Evolutionary conservation across 2,113 vertebrate genomes (phyloP), one percentile per base, ranked within the genome.

Genomic region (Glaucidium brasilianum): DNA sequence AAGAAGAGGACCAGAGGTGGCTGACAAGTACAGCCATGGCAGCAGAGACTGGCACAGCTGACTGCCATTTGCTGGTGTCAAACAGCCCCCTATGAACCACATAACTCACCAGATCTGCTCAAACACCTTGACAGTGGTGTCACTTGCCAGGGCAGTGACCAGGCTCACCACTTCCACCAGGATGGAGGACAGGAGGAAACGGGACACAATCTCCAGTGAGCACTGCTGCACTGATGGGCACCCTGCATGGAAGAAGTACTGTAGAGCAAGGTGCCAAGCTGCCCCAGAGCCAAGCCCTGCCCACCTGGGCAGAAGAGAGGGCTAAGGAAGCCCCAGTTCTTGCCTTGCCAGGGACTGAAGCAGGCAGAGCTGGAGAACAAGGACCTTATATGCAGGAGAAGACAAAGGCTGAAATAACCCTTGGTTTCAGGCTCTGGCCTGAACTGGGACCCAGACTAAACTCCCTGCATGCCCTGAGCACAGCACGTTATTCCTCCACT

Each of bases 171-270:
- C 98, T 96, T 99, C 99, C 35, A 98, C 97, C 68, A 99, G 96
- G 88, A 99, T 90, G 62, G 99, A 99, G 3, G 99, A 98, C 59
- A 99, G 97, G 37, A 99, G 98, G 97, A 99, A 99, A 68, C 99
- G 98, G 53, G 99, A 99, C 17, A 99, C 98, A n/a, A 99, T 98
- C 88, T 99, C 98, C 30, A 97, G 96, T 0, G 98, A 98, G 88
- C 99, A 99, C 79, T 98, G 98, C 96, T 99, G 99, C 82, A 99
- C 98, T 0, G 99, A 99, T 0, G 99, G 98, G 84, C 99, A 99
- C 39, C 99, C 99, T 99, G 96, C 30, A 26, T 8, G 30, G 52
- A 84, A 92, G 30, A 84, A 64, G 22, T 29, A 64, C 53, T 34
- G 4, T 96, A 58, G 56, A 63, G 68, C 45, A 82, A 62, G 9